These are phyloP conservation scores for Scolopax rusticola DNA, from an alignment of 2,797 vertebrate genomes.

Conservation along the genomic window DNA sequence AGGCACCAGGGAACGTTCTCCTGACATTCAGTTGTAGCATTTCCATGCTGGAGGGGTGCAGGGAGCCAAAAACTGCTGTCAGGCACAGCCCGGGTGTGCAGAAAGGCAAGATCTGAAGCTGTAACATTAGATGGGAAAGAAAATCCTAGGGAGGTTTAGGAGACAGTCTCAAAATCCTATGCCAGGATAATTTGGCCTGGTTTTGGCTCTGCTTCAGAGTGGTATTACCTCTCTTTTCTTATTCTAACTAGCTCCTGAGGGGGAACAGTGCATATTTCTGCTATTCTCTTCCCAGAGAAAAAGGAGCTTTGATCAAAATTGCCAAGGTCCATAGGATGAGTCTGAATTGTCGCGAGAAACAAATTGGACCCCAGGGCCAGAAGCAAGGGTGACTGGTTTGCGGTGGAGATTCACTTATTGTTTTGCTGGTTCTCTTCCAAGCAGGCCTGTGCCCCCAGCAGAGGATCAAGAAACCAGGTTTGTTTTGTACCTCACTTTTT, in stretches of 20 bases:
- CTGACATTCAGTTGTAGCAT: background rate
- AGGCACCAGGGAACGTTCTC: background rate
- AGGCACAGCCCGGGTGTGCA: background rate
- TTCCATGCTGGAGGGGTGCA: background rate
- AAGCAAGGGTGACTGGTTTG: background rate
- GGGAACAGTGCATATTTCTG: background rate
- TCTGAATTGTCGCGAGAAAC: background rate
- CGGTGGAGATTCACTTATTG: background rate
- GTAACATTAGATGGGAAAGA: background rate
- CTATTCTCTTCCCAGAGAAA: background rate
- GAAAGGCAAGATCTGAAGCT: background rate
- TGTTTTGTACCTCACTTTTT: background rate
- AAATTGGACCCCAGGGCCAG: background rate
- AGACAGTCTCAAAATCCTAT: background rate
- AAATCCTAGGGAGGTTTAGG: background rate
- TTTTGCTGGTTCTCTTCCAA: background rate
- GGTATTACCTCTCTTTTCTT: background rate
- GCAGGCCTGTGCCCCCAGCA: conserved; percentile 33
- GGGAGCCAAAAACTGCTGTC: background rate
- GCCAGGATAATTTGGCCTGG: background rate
- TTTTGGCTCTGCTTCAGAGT: background rate
- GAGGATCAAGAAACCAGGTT: conserved; percentile 70
- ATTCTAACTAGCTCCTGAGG: background rate
- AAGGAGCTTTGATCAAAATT: background rate
- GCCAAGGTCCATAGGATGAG: background rate